Evolutionary conservation across 2,797 vertebrate genomes (phyloP).

Genomic region (Hydrocynus forskahlii): DNA sequence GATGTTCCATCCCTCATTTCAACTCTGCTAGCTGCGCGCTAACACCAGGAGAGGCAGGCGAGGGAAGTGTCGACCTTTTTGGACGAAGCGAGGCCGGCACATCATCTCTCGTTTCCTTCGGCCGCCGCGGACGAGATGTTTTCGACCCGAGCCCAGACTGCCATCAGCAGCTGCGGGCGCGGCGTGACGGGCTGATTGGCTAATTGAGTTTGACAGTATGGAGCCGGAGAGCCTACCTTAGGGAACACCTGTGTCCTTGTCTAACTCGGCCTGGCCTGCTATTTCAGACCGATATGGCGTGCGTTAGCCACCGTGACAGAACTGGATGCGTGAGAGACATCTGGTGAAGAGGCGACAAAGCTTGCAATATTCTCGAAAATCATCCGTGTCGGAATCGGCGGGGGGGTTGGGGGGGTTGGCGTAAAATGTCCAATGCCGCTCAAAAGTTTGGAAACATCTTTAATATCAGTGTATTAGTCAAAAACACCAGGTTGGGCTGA

Average conservation of each 20-base stretch:
- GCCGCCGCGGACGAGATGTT: constrained; percentile 60
- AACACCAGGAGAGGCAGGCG: neutral
- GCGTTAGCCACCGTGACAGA: constrained; percentile 59
- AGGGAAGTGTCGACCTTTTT: neutral
- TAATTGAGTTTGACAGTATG: constrained; percentile 75
- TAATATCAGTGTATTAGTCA: neutral
- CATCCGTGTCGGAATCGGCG: neutral
- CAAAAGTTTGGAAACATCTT: neutral
- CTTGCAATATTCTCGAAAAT: constrained; percentile 69
- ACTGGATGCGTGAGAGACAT: constrained; percentile 38
- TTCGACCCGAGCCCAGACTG: constrained; percentile 60
- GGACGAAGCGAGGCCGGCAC: constrained; percentile 50
- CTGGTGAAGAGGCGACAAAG: constrained; percentile 62
- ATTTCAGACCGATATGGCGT: constrained; percentile 66
- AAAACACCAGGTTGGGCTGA: neutral
- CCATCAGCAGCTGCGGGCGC: constrained; percentile 50
- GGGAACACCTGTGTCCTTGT: constrained; percentile 78
- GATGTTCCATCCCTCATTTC: neutral
- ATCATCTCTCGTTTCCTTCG: constrained; percentile 72
- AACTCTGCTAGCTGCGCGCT: neutral
- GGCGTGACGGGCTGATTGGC: constrained; percentile 77
- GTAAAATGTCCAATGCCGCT: neutral
- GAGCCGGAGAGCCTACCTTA: constrained; percentile 67
- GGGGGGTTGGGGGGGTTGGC: neutral
- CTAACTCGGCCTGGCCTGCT: constrained; percentile 62